These are phyloP conservation scores for Ceriagrion tenellum DNA, from an alignment of 2,888 invertebrate species.

Conservation along the genomic window DNA sequence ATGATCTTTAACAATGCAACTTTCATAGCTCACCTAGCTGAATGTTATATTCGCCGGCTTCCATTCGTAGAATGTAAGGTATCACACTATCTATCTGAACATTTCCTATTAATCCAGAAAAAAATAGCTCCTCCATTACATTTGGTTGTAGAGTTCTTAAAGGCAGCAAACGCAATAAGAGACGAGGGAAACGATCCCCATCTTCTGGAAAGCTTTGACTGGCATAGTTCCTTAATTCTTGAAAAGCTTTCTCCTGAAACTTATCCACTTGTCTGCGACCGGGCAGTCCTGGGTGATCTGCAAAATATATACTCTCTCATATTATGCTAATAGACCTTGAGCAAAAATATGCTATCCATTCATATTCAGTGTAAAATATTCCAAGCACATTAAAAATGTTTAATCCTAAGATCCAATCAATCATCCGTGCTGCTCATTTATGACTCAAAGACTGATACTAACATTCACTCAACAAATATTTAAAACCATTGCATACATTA, in stretches of 20 bases:
- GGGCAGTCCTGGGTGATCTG: slow-evolving; percentile 80
- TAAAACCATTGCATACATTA: too few relatives aligned
- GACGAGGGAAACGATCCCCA: slow-evolving; percentile 81
- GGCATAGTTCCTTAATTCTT: slow-evolving; percentile 80
- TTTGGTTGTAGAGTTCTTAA: slow-evolving; percentile 86
- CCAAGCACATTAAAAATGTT: not conserved
- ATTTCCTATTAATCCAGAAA: slow-evolving; percentile 93
- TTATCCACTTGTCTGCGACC: slow-evolving; percentile 80
- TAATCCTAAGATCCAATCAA: too few relatives aligned
- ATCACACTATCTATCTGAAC: slow-evolving; percentile 97
- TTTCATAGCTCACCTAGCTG: slow-evolving; percentile 70
- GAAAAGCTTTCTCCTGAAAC: slow-evolving; percentile 83
- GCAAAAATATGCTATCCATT: too few relatives aligned
- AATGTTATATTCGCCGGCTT: slow-evolving; percentile 75
- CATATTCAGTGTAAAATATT: not conserved
- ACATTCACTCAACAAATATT: too few relatives aligned
- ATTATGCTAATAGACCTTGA: too few relatives aligned
- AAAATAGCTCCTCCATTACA: slow-evolving; percentile 94
- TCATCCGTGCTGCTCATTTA: too few relatives aligned
- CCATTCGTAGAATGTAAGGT: slow-evolving; percentile 91
- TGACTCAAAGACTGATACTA: too few relatives aligned
- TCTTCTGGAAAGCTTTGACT: slow-evolving; percentile 78
- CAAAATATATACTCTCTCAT: slow-evolving; percentile 58
- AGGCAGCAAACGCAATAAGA: slow-evolving; percentile 86
- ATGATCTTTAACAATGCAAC: not conserved